Conservation (phyloP, 2,113 vertebrate species). For the Formicarius rufipectus region DNA sequence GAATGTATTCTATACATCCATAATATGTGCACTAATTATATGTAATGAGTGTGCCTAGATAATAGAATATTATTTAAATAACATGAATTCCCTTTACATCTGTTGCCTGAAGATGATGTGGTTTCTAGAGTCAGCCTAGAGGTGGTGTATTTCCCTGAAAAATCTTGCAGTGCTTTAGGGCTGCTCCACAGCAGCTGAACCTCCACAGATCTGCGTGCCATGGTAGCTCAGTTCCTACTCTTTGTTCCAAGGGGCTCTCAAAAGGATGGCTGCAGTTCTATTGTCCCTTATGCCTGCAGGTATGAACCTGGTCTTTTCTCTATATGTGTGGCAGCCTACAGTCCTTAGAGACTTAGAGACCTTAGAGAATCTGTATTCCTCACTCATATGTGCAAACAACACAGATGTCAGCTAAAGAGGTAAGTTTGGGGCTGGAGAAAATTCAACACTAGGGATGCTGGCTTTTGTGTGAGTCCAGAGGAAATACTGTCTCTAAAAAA, state of each 20-base stretch:
- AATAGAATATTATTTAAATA: not conserved
- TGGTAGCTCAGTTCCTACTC: not conserved
- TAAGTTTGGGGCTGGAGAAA: not conserved
- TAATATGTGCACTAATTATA: not conserved
- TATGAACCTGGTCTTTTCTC: not conserved
- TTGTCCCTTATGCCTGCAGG: not conserved
- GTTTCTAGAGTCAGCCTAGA: not conserved
- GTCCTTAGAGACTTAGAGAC: too few relatives aligned
- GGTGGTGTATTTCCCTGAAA: not conserved
- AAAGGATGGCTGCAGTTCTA: not conserved
- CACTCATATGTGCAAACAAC: not conserved
- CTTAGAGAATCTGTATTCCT: not conserved
- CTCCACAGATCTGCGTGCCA: rapidly evolving
- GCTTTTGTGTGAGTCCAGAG: not conserved
- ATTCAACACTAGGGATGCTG: not conserved
- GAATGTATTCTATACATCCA: not conserved
- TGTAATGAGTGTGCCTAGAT: not conserved
- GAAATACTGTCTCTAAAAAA: not conserved
- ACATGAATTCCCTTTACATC: not conserved
- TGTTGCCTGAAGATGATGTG: not conserved
- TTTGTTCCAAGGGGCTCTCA: not conserved
- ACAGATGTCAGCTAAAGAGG: not conserved
- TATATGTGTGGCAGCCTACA: not conserved
- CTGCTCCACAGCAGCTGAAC: not conserved
- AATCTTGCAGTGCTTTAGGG: not conserved